Percentiles rank a stretch among this genome's conserved stretches.
Conservation (phyloP, 2,888 invertebrate species). For the Onthophagus sagittarius region DNA sequence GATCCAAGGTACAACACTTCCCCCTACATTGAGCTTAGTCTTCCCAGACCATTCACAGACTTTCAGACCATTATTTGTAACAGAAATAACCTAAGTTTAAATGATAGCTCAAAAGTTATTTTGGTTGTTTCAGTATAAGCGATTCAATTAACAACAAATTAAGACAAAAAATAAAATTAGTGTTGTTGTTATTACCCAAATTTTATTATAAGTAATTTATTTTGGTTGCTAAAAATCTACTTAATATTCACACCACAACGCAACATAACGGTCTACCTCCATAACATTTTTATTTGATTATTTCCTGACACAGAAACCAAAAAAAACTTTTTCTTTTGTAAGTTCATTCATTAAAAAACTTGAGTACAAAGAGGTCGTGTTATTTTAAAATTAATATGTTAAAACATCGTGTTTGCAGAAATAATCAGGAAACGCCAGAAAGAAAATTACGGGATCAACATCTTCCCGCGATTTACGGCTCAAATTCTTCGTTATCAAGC, state of each 20-base stretch:
- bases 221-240: not conserved
- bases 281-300: not conserved
- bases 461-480: conserved; percentile 36
- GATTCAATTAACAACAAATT: no score
- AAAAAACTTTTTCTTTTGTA: no score
- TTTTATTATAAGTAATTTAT: not conserved
- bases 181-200: not conserved
- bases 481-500: conserved; percentile 48
- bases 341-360: no score
- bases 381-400: conserved; percentile 33
- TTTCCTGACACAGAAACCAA: no score
- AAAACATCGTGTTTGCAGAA: conserved; percentile 43
- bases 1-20: no score
- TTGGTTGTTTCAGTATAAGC: no score
- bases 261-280: not conserved
- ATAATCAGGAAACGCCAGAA: conserved; percentile 37
- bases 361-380: not conserved
- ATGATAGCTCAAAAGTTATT: no score
- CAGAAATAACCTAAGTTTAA: no score
- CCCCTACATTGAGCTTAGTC: no score
- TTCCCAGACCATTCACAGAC: no score
- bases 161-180: no score
- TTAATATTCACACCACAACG: not conserved
- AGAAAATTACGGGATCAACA: conserved; percentile 27
- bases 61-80: no score